Percentiles rank a stretch among this genome's conserved stretches.
These are phyloP conservation scores for Pampusana beccarii DNA, from an alignment of 2,113 vertebrate species.

Conservation along the genomic window DNA sequence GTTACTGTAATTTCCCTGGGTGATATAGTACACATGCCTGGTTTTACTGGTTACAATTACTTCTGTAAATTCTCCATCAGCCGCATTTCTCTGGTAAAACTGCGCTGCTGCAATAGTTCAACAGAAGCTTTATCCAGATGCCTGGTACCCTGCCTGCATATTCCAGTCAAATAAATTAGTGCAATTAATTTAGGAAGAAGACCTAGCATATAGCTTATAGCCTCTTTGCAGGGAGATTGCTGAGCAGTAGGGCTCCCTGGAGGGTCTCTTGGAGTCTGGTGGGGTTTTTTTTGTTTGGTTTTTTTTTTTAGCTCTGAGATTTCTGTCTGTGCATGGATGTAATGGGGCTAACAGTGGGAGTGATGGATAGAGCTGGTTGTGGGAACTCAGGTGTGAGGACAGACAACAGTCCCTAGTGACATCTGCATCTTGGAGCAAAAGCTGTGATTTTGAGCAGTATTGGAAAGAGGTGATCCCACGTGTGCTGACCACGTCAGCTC, in stretches of 20 bases:
- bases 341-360: background rate
- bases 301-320: background rate
- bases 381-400: accelerated
- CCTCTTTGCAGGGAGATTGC: background rate
- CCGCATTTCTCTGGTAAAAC: background rate
- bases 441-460: background rate
- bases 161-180: background rate
- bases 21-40: accelerated
- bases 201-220: background rate
- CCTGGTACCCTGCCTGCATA: background rate
- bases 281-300: too few relatives aligned
- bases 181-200: background rate
- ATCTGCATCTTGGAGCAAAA: background rate
- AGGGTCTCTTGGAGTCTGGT: background rate
- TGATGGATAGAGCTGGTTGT: background rate
- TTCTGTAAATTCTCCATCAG: background rate
- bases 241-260: background rate
- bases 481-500: accelerated
- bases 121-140: background rate
- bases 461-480: background rate
- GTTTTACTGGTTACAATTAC: background rate
- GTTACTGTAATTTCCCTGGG: background rate
- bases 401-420: background rate
- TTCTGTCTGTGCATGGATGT: background rate
- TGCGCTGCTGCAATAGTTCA: background rate